Evolutionary conservation across 2,113 vertebrate genomes (phyloP).

Genomic region (Saimiri boliviensis): DNA sequence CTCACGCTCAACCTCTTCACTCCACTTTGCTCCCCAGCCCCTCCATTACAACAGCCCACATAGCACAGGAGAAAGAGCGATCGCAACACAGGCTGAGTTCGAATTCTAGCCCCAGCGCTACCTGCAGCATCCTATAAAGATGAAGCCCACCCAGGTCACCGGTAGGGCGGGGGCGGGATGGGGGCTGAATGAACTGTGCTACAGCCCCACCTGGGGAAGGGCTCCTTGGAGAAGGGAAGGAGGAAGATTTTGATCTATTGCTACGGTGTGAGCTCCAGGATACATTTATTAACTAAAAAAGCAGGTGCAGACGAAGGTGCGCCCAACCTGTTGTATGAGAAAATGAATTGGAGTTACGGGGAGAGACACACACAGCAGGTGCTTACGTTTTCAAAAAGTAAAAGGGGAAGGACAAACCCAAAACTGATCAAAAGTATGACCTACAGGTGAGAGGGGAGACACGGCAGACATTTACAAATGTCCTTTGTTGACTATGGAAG

Average conservation of each 20-base stretch:
- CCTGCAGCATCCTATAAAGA: background rate
- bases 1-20: background rate
- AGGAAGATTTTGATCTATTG: background rate
- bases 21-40: rapidly evolving
- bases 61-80: background rate
- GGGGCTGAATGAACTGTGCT: background rate
- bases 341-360: background rate
- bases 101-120: background rate
- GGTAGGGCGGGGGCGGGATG: background rate
- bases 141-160: too few species aligned
- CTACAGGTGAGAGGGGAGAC: background rate
- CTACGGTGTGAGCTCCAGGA: too few species aligned
- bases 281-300: background rate
- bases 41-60: too few species aligned
- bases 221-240: background rate
- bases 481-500: background rate
- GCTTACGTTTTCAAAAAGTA: background rate
- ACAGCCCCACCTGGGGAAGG: background rate
- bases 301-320: too few species aligned
- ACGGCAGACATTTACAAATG: background rate
- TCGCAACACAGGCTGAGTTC: background rate
- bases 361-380: background rate
- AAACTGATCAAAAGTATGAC: background rate
- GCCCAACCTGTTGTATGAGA: background rate
- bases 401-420: background rate